phyloP scores from a whole-genome alignment of 64 coral and sea anemone species.

The Pocillopora verrucosa region DNA sequence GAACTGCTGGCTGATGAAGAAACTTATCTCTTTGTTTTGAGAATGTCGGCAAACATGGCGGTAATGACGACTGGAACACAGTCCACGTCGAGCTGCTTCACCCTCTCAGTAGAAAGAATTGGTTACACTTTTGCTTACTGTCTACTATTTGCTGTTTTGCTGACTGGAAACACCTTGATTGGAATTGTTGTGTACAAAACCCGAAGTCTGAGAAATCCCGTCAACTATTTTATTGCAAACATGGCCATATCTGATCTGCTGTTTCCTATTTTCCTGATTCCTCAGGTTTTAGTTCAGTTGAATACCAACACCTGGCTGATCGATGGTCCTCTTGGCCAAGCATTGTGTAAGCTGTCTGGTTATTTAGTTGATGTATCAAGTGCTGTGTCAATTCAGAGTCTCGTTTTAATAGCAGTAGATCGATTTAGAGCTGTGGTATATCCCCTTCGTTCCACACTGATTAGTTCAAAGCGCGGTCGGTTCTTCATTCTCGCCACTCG shows the following conservation, averaged over 20 bases:
- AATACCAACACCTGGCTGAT: background rate
- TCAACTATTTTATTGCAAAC: conserved; percentile 9
- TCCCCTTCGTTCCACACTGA: background rate
- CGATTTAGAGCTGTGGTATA: background rate
- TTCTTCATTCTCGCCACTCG: background rate
- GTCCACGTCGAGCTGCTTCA: background rate
- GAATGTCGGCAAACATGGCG: background rate
- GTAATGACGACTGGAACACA: background rate
- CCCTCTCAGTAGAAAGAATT: background rate
- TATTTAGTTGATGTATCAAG: background rate
- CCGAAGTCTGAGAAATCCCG: background rate
- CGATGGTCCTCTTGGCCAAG: background rate
- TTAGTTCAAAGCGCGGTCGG: background rate
- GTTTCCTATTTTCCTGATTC: background rate
- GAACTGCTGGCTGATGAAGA: too few relatives aligned
- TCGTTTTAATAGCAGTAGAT: conserved; percentile 12
- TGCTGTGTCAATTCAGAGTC: background rate
- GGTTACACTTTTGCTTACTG: background rate
- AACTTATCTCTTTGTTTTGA: background rate
- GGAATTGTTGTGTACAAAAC: background rate
- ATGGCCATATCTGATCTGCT: conserved; percentile 20
- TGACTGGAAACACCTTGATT: background rate
- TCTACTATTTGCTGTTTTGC: background rate
- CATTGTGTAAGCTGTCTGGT: background rate
- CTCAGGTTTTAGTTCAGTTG: background rate